These are phyloP conservation scores for Liodrosophila aerea DNA, from an alignment of 2,888 invertebrate species.

Conservation along the genomic window DNA sequence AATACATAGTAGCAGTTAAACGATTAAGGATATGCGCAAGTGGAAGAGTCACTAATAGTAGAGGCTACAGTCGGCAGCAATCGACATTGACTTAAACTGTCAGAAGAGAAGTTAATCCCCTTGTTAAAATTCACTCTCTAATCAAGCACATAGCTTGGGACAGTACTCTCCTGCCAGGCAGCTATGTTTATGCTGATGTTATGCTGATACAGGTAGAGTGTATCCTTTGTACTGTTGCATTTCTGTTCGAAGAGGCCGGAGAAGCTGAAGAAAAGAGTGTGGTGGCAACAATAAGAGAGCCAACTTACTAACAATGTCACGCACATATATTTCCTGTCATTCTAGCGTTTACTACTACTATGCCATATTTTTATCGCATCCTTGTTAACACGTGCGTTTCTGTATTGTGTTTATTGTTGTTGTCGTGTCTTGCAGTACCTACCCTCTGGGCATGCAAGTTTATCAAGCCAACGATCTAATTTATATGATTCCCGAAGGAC, in stretches of 20 bases:
- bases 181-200: too few species aligned
- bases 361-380: slow-evolving; percentile 62
- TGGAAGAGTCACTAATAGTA: slow-evolving; percentile 14
- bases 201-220: too few species aligned
- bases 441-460: slow-evolving; percentile 47
- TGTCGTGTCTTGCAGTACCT: slow-evolving; percentile 34
- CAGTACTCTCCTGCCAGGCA: too few species aligned
- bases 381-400: slow-evolving; percentile 73
- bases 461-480: slow-evolving; percentile 59
- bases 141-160: too few species aligned
- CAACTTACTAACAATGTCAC: slow-evolving; percentile 70
- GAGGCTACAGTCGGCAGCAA: too few species aligned
- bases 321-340: slow-evolving; percentile 75
- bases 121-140: too few species aligned
- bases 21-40: slow-evolving; percentile 1
- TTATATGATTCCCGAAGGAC: slow-evolving; percentile 32
- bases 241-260: too few species aligned
- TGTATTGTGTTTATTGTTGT: slow-evolving; percentile 34
- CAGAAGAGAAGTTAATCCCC: too few species aligned
- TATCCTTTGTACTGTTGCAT: too few species aligned
- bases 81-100: too few species aligned
- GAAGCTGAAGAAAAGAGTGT: too few species aligned
- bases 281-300: slow-evolving; percentile 13
- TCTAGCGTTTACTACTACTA: slow-evolving; percentile 70
- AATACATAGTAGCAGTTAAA: slow-evolving; percentile 1